These are phyloP conservation scores for Streptopelia turtur DNA, from an alignment of 2,797 vertebrate species.

Conservation along the genomic window DNA sequence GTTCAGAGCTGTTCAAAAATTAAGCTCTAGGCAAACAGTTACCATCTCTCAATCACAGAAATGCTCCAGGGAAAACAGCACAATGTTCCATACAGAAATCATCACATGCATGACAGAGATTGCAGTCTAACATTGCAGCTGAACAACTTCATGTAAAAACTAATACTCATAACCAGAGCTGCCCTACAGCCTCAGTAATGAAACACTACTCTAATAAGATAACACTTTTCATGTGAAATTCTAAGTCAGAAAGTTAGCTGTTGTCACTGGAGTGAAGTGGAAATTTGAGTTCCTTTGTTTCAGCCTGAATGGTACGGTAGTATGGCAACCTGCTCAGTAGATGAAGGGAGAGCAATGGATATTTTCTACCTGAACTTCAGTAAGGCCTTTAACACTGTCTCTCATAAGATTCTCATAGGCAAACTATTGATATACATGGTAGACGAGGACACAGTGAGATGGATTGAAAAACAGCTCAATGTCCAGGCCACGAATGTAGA, in stretches of 20 bases:
- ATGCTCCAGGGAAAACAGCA: neutral
- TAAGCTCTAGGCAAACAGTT: neutral
- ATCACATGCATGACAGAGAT: neutral
- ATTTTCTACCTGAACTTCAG: neutral
- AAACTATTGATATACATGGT: neutral
- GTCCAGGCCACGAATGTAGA: neutral
- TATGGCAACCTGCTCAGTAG: neutral
- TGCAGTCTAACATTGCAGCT: neutral
- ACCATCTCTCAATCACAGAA: neutral
- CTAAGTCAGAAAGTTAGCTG: neutral
- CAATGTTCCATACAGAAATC: neutral
- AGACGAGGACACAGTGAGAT: neutral
- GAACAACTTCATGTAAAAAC: neutral
- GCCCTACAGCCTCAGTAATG: neutral
- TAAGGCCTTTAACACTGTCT: neutral
- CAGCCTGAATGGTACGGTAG: neutral
- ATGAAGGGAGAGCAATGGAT: neutral
- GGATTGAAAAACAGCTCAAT: neutral
- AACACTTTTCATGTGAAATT: neutral
- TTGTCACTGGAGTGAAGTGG: neutral
- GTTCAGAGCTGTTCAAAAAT: neutral
- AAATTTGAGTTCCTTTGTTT: neutral
- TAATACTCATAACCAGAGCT: neutral
- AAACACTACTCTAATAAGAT: neutral
- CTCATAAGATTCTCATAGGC: neutral